Base-by-base conservation (phyloP, 2,113 vertebrate genomes). In the Pomatostomus ruficeps region DNA sequence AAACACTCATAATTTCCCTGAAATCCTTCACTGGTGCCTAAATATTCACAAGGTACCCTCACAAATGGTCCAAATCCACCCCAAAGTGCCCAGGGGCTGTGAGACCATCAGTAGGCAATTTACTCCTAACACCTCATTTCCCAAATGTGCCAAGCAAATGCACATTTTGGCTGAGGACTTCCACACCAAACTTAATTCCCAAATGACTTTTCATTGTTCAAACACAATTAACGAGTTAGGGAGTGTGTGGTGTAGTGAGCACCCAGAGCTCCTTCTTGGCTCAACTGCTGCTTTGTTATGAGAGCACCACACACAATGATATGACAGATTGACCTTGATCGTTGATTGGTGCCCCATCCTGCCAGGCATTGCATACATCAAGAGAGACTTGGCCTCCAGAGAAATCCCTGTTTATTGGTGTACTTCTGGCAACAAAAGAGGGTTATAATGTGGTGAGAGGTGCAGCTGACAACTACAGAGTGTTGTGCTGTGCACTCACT, bases 41-140 rank as follows among this genome's bases (percentile, higher is more conserved):
- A 14, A 33, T 58, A 38, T 42, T 85, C 82, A 46, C 2, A 7
- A 73, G 25, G 5, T 42, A 21, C 5, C 3, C 14, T 52, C 57
- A 18, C 7, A 82, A n/a, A 45, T 38, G 8, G 15, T 42, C 58
- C 7, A 6, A 70, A 91, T 49, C 28, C 23, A 42, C 54, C 9
- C 20, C 11, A 13, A 68, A 63, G 8, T 23, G 5, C 21, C 16
- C 48, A 52, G 40, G 16, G 29, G 5, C 31, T 28, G 17, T 0
- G 5, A 3, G 3, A 29, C 6, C 0, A 0, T 15, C 40, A 42
- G 38, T 31, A 58, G 24, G 10, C 33, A 63, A 19, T 28, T 46
- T 46, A 62, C 6, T 12, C 62, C 38, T 10, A 14, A 4, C 24
- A 4, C 8, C 12, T 66, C 1, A 1, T 28, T 91, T 87, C 40